phyloP scores from a whole-genome alignment of 1,140 invertebrate species.

The Rhopalosiphum padi region DNA sequence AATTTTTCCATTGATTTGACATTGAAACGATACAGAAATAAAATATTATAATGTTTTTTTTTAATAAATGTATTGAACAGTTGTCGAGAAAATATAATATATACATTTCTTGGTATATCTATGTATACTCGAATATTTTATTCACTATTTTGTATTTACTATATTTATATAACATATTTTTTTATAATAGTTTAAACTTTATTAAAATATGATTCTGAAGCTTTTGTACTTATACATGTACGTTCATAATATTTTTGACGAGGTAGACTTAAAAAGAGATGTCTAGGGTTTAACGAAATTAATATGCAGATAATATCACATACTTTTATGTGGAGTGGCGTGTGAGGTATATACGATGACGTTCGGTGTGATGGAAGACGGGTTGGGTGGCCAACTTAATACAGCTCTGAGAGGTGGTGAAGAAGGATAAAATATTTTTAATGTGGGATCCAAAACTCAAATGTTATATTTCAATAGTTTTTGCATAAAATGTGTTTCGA shows the following conservation, averaged over 20 bases:
- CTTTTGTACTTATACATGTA: background rate
- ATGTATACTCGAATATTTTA: background rate
- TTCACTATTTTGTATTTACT: background rate
- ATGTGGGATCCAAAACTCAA: background rate
- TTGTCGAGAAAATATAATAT: background rate
- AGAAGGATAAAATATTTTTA: conserved; percentile 23
- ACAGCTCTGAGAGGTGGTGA: background rate
- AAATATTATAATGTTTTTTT: background rate
- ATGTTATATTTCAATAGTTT: background rate
- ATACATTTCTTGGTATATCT: background rate
- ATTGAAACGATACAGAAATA: background rate
- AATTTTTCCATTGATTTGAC: background rate
- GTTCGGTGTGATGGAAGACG: background rate
- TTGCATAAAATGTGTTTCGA: background rate
- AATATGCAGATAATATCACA: background rate
- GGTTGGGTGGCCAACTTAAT: background rate
- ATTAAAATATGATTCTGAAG: conserved; percentile 17
- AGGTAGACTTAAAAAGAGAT: background rate
- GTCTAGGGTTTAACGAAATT: background rate
- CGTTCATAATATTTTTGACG: conserved; percentile 15
- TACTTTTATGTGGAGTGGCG: background rate
- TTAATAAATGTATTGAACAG: background rate
- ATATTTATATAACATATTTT: background rate
- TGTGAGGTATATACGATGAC: background rate
- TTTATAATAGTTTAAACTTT: background rate